Percentiles rank a stretch among this genome's conserved stretches.
Conservation (phyloP, 2,888 invertebrate species). For the Julus scandinavius region DNA sequence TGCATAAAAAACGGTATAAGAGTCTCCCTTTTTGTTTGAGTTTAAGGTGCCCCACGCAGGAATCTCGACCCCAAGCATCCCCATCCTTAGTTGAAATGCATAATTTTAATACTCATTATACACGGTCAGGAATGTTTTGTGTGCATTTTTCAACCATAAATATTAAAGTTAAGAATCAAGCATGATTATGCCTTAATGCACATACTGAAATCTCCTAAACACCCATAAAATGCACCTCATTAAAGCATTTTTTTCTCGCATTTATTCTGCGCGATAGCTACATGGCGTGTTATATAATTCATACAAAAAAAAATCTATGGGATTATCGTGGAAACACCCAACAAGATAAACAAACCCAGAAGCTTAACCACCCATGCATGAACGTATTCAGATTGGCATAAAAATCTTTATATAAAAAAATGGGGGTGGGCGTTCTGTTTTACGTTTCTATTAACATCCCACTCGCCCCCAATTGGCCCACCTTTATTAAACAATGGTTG, state of each 20-base stretch:
- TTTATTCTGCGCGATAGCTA: background rate
- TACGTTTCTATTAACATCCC: background rate
- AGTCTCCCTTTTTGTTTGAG: background rate
- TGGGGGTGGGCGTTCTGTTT: background rate
- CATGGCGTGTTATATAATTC: conserved; percentile 31
- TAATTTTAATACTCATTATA: conserved; percentile 12
- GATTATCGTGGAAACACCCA: conserved; percentile 46
- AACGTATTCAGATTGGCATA: conserved; percentile 4
- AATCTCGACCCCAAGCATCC: background rate
- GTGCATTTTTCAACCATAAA: conserved; percentile 15
- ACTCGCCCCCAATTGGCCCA: conserved; percentile 42
- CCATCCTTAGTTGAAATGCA: background rate
- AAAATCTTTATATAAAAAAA: background rate
- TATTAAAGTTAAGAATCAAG: conserved; percentile 44
- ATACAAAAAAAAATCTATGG: background rate
- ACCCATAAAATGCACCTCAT: conserved; percentile 45
- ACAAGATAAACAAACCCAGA: conserved; percentile 45
- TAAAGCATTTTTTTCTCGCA: conserved; percentile 37
- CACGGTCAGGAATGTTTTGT: conserved; percentile 6
- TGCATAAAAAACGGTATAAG: background rate
- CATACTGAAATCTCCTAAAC: conserved; percentile 44
- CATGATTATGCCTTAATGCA: conserved; percentile 43
- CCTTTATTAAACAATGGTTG: conserved; percentile 30
- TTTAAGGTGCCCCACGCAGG: background rate
- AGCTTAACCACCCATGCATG: conserved; percentile 45